A percentile compares a stretch with the other conserved stretches of the same genome.
These are phyloP conservation scores for Dascillus cervinus DNA, from an alignment of 2,888 invertebrate genomes.

Conservation along the genomic window DNA sequence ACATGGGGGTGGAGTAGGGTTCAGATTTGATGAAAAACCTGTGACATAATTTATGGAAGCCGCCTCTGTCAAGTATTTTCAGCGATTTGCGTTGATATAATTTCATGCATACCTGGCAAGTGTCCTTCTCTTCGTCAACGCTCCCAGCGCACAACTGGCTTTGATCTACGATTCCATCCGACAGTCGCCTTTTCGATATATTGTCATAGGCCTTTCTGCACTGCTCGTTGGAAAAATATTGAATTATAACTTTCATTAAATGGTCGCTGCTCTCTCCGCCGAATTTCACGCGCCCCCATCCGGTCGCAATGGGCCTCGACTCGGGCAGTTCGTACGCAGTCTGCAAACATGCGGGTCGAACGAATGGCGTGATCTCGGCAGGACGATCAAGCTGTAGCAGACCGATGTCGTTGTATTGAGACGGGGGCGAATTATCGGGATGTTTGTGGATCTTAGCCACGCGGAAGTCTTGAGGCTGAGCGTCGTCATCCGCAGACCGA, in stretches of 20 bases:
- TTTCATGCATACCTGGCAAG: constrained; percentile 41
- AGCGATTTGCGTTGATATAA: no score
- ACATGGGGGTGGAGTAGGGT: no score
- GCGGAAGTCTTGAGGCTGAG: constrained; percentile 30
- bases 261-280: constrained; percentile 27
- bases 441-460: constrained; percentile 36
- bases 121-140: constrained; percentile 37
- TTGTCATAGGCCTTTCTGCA: constrained; percentile 30
- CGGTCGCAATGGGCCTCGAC: constrained; percentile 36
- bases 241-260: constrained; percentile 42
- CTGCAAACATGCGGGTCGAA: constrained; percentile 45
- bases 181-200: constrained; percentile 27
- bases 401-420: constrained; percentile 48
- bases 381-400: constrained; percentile 39
- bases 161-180: constrained; percentile 35
- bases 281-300: constrained; percentile 41
- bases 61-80: no score
- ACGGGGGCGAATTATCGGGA: constrained; percentile 38
- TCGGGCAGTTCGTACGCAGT: constrained; percentile 16
- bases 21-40: no score
- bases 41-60: no score
- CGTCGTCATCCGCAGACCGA: constrained; percentile 21
- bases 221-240: constrained; percentile 25
- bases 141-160: constrained; percentile 45
- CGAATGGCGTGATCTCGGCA: constrained; percentile 36